These are phyloP conservation scores for Mya arenaria DNA, from an alignment of 1,140 invertebrate genomes.

Conservation along the genomic window DNA sequence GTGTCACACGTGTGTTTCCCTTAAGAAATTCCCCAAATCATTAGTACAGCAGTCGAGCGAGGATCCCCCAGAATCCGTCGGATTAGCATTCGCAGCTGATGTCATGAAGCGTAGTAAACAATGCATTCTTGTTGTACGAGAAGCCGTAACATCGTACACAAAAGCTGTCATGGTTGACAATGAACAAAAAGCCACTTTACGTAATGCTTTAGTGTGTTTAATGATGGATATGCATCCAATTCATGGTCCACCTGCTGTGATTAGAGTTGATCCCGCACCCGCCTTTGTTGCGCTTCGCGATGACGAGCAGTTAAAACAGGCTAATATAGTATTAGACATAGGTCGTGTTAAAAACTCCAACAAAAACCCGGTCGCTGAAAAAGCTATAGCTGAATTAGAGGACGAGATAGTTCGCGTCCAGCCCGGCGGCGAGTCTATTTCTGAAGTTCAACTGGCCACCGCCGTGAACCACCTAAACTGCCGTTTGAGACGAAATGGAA, in stretches of 20 bases:
- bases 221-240: constrained; percentile 29
- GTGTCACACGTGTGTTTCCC: constrained; percentile 57
- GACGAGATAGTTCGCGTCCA: constrained; percentile 13
- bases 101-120: constrained; percentile 47
- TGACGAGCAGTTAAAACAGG: constrained; percentile 1
- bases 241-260: constrained; percentile 37
- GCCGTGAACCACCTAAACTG: constrained; percentile 13
- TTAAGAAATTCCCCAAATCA: constrained; percentile 16
- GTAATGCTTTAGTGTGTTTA: background rate
- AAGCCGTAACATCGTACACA: constrained; percentile 52
- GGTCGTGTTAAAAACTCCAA: constrained; percentile 47
- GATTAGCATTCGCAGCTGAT: constrained; percentile 51
- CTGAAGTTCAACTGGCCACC: background rate
- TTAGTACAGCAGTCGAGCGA: constrained; percentile 25
- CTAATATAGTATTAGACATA: constrained; percentile 34
- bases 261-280: constrained; percentile 21
- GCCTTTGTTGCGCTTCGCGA: constrained; percentile 13
- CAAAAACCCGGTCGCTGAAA: constrained; percentile 55
- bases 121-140: constrained; percentile 52
- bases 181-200: constrained; percentile 13
- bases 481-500: constrained; percentile 36
- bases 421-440: background rate
- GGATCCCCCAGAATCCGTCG: constrained; percentile 8
- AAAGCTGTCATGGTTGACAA: constrained; percentile 11
- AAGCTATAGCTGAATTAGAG: constrained; percentile 43